A percentile compares a stretch with the other conserved stretches of the same genome.
phyloP scores from a whole-genome alignment of 2,113 vertebrate genomes.

The Bubalus kerabau region DNA sequence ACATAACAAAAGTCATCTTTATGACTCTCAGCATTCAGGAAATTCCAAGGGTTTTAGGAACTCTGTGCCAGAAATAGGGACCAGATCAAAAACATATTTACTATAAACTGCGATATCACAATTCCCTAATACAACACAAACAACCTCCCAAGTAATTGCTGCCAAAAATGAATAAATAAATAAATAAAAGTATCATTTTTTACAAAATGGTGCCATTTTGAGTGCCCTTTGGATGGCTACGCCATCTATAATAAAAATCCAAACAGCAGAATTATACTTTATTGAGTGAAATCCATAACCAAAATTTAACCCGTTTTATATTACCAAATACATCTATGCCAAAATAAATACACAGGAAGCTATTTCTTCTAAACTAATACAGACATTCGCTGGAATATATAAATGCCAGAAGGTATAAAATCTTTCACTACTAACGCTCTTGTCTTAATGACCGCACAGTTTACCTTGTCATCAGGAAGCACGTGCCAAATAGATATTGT shows the following conservation, averaged over 20 bases:
- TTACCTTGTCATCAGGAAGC: constrained; percentile 94
- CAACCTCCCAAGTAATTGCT: not conserved
- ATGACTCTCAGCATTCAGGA: not conserved
- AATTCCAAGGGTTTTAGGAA: not conserved
- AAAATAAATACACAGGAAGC: not conserved
- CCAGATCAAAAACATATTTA: not conserved
- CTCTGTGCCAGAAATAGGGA: not conserved
- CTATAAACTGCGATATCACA: not conserved
- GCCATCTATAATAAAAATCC: not conserved
- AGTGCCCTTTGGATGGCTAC: not conserved
- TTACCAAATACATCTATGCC: not conserved
- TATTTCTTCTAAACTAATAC: not conserved
- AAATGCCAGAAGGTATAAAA: not conserved
- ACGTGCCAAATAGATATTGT: constrained; percentile 98
- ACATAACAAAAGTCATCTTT: not conserved
- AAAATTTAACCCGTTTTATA: not conserved
- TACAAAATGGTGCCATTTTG: not conserved
- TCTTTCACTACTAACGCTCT: not conserved
- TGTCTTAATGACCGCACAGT: not conserved
- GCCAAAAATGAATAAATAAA: not conserved
- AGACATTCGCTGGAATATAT: not conserved
- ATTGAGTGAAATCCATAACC: not conserved
- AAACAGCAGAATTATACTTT: not conserved
- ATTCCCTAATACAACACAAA: not conserved
- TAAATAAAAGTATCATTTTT: not conserved